Conservation (phyloP, 2,113 vertebrate species). For the Ceyx melanurus region DNA sequence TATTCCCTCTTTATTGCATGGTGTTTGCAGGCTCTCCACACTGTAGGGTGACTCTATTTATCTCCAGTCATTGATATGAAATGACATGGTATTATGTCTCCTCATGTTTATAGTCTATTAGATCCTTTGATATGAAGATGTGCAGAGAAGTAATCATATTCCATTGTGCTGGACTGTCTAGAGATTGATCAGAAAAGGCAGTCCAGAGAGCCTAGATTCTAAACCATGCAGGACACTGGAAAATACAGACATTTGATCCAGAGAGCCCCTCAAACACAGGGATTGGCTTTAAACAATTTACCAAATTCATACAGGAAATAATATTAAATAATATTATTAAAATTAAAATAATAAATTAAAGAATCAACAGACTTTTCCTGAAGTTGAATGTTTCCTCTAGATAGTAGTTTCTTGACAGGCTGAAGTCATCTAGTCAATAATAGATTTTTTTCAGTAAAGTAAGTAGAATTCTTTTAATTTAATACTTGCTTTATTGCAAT, state of each 20-base stretch:
- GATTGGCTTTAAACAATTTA: neutral
- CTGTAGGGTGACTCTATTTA: neutral
- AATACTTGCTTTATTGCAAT: neutral
- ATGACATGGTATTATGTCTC: neutral
- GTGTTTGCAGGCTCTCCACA: neutral
- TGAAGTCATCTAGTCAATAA: neutral
- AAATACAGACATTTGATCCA: neutral
- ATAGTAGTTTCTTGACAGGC: neutral
- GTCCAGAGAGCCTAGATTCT: neutral
- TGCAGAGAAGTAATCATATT: neutral
- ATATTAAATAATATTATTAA: neutral
- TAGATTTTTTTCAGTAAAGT: neutral
- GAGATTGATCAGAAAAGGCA: neutral
- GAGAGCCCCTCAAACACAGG: neutral
- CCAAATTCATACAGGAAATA: neutral
- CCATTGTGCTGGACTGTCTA: neutral
- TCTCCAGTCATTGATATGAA: neutral
- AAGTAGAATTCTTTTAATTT: neutral
- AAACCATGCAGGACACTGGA: neutral
- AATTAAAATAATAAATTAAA: too few relatives aligned
- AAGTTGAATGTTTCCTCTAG: neutral
- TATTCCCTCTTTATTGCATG: neutral
- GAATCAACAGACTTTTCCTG: neutral
- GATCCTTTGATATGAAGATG: neutral
- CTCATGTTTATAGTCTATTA: conserved; percentile 4